Base-by-base conservation (phyloP, 1,140 invertebrate genomes). In the Dendrolimus kikuchii region DNA sequence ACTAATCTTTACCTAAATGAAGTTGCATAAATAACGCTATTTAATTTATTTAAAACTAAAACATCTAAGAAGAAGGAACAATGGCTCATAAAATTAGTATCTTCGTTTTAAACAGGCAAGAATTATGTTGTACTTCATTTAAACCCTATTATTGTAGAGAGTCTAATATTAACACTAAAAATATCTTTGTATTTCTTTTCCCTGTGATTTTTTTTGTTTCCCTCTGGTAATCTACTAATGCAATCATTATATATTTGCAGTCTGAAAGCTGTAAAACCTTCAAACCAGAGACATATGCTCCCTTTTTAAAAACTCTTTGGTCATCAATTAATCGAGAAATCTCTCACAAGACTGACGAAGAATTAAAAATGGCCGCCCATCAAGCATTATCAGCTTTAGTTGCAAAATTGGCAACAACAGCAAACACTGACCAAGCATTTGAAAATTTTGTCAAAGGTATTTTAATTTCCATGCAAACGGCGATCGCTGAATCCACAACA, bases 401-500 rank as follows among this genome's bases (percentile, higher is more conserved):
- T 7, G 56, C 64, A 37, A 82, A 73, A 63, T 65, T 87, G 45
- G 66, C 79, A 3, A 68, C 68, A n/a, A 61, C 62, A 10, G 65
- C 67, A 1, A 65, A 77, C 40, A 73, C 76, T 5, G 72, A 80
- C 46, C 71, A 79, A 46, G 62, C 58, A 9, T 80, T 83, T 38
- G 79, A 86, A 47, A 81, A 72, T 51, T 87, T 87, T 50, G 57
- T 86, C 40, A 82, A 84, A 65, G 71, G 74, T 43, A 77, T 87
- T 38, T 49, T 86, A 5, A 77, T 80, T 53, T 84, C 79, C 39
- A 79, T 77, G 61, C 87, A 90, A 65, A 56, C 72, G 10, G 80
- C 88, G 51, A 58, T 91, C 49, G 90, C 85, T 49, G 73, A 83
- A 47, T 64, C 83, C 10, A 86, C 85, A 44, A 80, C 90, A 4